Percentiles rank a stretch among this genome's conserved stretches.
These are phyloP conservation scores for Brachypodius melanocephalos DNA, from an alignment of 2,113 vertebrate genomes.

Conservation along the genomic window DNA sequence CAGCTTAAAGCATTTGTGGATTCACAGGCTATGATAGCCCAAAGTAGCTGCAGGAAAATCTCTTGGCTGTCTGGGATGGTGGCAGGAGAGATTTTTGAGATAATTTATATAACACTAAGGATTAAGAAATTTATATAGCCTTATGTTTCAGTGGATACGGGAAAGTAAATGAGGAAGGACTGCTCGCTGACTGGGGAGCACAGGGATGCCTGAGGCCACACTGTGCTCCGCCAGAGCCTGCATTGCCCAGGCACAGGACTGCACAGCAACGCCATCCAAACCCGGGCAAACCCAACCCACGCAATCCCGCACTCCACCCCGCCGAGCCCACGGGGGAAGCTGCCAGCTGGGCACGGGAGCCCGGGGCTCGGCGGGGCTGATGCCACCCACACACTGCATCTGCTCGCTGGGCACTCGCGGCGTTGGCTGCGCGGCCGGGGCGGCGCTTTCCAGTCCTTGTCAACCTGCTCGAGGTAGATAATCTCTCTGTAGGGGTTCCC, in stretches of 20 bases:
- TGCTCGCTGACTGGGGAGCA: background rate
- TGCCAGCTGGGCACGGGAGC: background rate
- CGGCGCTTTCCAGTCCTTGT: background rate
- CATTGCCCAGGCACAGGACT: fast-evolving
- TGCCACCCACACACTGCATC: fast-evolving
- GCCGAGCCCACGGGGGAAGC: fast-evolving
- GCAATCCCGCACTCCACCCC: fast-evolving
- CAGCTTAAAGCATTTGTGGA: slow-evolving; percentile 13
- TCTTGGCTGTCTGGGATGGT: background rate
- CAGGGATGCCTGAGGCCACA: background rate
- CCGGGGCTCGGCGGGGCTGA: fast-evolving
- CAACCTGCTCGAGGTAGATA: background rate
- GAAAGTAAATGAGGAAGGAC: background rate
- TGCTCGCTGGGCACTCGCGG: fast-evolving
- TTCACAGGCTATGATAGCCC: slow-evolving; percentile 7
- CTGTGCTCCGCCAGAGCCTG: background rate
- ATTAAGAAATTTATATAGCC: background rate
- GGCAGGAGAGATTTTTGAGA: background rate
- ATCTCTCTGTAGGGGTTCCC: background rate
- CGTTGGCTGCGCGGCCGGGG: fast-evolving
- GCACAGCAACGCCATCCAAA: background rate
- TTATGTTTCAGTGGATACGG: background rate
- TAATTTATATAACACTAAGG: background rate
- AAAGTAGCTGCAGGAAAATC: background rate
- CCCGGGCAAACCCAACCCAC: too few species aligned